phyloP scores from a whole-genome alignment of 2,797 vertebrate species.

The Alca torda region DNA sequence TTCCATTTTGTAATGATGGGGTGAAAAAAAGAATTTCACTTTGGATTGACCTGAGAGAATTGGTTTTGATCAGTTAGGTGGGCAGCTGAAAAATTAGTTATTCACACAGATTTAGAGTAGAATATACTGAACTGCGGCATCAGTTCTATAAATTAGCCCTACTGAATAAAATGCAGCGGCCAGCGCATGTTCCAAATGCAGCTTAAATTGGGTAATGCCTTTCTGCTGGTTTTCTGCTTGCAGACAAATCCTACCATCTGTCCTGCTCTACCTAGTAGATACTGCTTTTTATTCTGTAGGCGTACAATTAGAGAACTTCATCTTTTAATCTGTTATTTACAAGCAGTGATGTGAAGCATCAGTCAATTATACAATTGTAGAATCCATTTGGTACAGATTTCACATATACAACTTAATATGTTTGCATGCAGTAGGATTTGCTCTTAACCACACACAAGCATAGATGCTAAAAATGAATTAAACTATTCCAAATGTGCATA shows the following conservation, averaged over 20 bases:
- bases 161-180: not conserved
- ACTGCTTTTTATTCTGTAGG: not conserved
- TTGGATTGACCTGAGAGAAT: not conserved
- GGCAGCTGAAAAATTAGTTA: not conserved
- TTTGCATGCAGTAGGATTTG: not conserved
- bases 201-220: not conserved
- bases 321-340: not conserved
- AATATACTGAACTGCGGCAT: rapidly evolving
- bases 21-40: not conserved
- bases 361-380: not conserved
- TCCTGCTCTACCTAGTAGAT: not conserved
- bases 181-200: not conserved
- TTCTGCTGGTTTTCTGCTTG: not conserved
- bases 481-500: not conserved
- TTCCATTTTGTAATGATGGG: not conserved
- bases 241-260: not conserved
- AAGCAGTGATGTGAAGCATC: not conserved
- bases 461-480: not conserved
- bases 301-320: not conserved
- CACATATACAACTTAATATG: too few relatives aligned
- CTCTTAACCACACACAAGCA: not conserved
- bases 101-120: not conserved
- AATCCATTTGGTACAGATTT: not conserved
- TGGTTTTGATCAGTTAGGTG: not conserved
- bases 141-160: not conserved